Base-by-base conservation (phyloP, 1,140 invertebrate genomes). In the Meloidogyne exigua region DNA sequence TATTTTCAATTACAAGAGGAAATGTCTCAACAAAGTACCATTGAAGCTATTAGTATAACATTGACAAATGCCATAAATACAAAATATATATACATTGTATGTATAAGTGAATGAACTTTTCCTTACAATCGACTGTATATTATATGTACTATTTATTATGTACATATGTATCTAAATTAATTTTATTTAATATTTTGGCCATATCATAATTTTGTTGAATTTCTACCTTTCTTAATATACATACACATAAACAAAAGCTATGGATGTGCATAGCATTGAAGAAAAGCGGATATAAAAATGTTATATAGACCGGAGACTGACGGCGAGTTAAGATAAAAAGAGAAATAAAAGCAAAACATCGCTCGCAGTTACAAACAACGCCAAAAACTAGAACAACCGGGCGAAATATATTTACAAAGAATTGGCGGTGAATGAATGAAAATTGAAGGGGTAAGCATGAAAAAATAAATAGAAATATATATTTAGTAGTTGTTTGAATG, bases 381-480 rank as follows among this genome's bases (percentile, higher is more conserved):
- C 49, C 49, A 21, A 12, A 57, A 57, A 57, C 18, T 57, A 57
- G 49, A 57, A 57, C 3, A 57, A 57, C 49, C 49, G 49, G 18
- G 49, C 18, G 49, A 57, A n/a, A n/a, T 18, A 57, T n/a, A 57
- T n/a, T 39, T 39, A 9, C 18, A n/a, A n/a, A 57, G n/a, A 57
- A 57, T n/a, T n/a, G 18, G 18, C 49, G 49, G 49, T 57, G 49
- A 57, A n/a, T 57, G n/a, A 57, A 57, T 57, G 18, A 57, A 57
- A 57, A 57, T 57, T 57, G 49, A n/a, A n/a, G n/a, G 3, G 49
- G 44, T 4, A n/a, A 18, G 18, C 49, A n/a, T 57, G 49, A 57
- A n/a, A 57, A 57, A 57, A n/a, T n/a, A n/a, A n/a, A n/a, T n/a
- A 49, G n/a, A 57, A n/a, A 57, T 57, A 57, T 57, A 57, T n/a